Conservation (phyloP, 1,140 invertebrate genomes). For the Brachionus paranguensis region DNA sequence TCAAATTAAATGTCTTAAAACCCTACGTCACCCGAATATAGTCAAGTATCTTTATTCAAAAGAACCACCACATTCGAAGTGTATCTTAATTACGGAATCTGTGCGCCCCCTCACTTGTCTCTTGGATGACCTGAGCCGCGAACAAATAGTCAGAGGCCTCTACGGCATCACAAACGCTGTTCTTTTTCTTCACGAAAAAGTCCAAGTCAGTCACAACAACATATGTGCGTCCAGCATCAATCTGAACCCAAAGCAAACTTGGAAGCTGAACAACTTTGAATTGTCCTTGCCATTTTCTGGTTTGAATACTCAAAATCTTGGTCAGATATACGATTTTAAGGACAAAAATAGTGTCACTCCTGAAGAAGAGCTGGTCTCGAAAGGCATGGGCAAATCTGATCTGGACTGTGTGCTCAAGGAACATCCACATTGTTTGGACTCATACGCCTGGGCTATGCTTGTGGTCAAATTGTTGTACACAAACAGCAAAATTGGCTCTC, state of each 20-base stretch:
- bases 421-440: not conserved
- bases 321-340: not conserved
- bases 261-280: constrained; percentile 39
- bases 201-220: constrained; percentile 8
- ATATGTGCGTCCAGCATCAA: not conserved
- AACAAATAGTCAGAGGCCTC: constrained; percentile 8
- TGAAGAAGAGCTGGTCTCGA: not conserved
- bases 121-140: not conserved
- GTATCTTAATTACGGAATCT: not conserved
- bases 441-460: constrained; percentile 8
- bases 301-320: not conserved
- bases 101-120: not conserved
- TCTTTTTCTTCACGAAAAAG: constrained; percentile 36
- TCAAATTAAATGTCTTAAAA: constrained; percentile 5
- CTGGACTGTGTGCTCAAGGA: not conserved
- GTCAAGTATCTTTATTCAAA: constrained; percentile 29
- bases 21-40: constrained; percentile 20
- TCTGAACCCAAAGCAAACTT: constrained; percentile 10
- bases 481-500: not conserved
- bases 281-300: not conserved
- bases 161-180: constrained; percentile 28
- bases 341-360: constrained; percentile 18
- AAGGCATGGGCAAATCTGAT: not conserved
- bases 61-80: not conserved
- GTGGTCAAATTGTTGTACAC: not conserved